phyloP scores from a whole-genome alignment of 1,140 invertebrate genomes.

The Teleopsis dalmanni region DNA sequence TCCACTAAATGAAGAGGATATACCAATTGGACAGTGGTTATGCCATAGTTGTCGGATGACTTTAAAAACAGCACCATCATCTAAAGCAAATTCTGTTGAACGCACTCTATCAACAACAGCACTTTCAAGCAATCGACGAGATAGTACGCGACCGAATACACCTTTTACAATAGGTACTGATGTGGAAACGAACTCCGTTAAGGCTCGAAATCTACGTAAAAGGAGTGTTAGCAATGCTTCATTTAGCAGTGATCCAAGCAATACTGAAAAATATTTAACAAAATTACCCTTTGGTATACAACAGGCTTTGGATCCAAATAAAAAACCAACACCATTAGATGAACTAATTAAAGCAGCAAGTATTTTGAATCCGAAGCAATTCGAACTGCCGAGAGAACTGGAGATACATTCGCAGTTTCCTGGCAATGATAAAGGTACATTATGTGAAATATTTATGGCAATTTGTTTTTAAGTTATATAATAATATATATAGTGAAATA shows the following conservation, averaged over 20 bases:
- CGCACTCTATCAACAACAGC: conserved; percentile 17
- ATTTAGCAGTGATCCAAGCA: conserved; percentile 20
- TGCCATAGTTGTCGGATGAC: conserved; percentile 68
- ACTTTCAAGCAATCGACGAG: conserved; percentile 10
- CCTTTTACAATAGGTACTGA: conserved; percentile 30
- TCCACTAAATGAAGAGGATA: conserved; percentile 77
- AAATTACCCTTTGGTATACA: conserved; percentile 34
- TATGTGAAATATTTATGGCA: no score
- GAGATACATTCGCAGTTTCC: conserved; percentile 71
- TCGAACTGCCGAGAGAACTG: conserved; percentile 75
- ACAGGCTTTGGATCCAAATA: conserved; percentile 41
- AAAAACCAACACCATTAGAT: conserved; percentile 58
- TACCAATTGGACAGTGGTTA: conserved; percentile 85
- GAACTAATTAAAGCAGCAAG: conserved; percentile 71
- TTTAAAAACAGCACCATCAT: conserved; percentile 25
- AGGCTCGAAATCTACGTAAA: conserved; percentile 39
- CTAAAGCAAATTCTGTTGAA: conserved; percentile 33
- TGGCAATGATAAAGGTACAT: conserved; percentile 63
- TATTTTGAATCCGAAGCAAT: conserved; percentile 79
- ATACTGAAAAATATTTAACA: conserved; percentile 30
- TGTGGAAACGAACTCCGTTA: conserved; percentile 31
- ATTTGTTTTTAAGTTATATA: no score
- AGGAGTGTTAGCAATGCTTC: conserved; percentile 36
- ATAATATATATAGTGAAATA: no score
- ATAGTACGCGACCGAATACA: conserved; percentile 30